Base-by-base conservation (phyloP, 2,113 vertebrate species). In the Falcunculus frontatus region DNA sequence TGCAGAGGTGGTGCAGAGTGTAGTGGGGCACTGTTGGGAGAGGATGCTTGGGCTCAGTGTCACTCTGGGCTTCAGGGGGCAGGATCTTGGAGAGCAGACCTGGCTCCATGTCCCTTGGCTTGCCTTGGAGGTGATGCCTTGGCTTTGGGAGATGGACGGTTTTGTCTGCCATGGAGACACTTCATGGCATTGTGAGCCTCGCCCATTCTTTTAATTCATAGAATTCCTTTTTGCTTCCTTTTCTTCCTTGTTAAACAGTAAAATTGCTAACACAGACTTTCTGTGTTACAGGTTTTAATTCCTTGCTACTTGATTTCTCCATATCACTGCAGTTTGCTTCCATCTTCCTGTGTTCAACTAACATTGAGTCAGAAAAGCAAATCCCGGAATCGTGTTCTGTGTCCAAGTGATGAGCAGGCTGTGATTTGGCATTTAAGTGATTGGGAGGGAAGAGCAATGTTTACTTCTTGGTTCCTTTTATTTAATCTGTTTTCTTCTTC, bases 11-110 rank as follows among this genome's bases (percentile, higher is more conserved):
- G 4, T 16, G n/a, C 23, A 59, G 62, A n/a, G 33, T 1, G 3
- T 16, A 0, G 3, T 10, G 30, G 52, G 50, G 14, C 23, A 1
- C 6, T 2, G 17, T 2, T 1, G 2, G 22, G 22, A 16, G 32
- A 20, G 6, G 11, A 1, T 52, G 26, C 32, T 49, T 0, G 0
- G 37, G n/a, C 60, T 53, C 11, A 19, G 6, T 29, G 20, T 5
- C 0, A 0, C 32, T 55, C 44, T 37, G 33, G 1, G 2, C 6
- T 4, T 33, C 41, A 9, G 67, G 82, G 63, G 60, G 60, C 73
- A 89, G 87, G 25, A 82, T 74, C 74, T 42, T 85, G 77, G 91
- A 81, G 89, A 87, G 93, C 89, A 95, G 70, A 76, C 1, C 63
- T 88, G 78, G 33, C 53, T 53, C 46, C 6, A 0, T 8, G 41